Percentiles rank a stretch among this genome's conserved stretches.
Conservation (phyloP, 2,888 invertebrate species). For the Exephanes ischioxanthus region DNA sequence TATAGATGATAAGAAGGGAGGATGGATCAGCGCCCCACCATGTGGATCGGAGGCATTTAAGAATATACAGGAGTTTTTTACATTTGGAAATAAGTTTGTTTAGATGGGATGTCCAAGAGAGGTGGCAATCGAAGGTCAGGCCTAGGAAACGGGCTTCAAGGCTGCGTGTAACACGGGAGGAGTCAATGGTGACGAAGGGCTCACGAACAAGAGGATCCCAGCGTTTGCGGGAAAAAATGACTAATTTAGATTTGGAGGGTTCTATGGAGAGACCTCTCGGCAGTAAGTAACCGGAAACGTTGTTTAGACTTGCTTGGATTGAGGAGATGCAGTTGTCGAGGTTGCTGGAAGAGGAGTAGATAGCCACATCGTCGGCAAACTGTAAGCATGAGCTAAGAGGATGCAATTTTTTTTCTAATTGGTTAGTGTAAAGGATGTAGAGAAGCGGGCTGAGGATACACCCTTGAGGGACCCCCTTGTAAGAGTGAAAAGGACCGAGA, state of each 20-base stretch:
- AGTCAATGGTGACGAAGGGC: slow-evolving; percentile 3
- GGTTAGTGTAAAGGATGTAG: slow-evolving; percentile 36
- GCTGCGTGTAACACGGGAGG: not conserved
- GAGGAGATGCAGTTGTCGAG: not conserved
- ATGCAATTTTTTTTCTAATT: not conserved
- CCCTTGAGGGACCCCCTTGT: slow-evolving; percentile 49
- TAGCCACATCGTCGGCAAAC: slow-evolving; percentile 47
- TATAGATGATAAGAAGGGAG: slow-evolving; percentile 21
- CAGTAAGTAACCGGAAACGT: not conserved
- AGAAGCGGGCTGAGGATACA: slow-evolving; percentile 51
- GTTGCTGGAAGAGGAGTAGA: not conserved
- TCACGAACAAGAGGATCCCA: not conserved
- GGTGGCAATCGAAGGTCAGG: not conserved
- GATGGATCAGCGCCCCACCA: slow-evolving; percentile 28
- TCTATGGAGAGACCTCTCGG: slow-evolving; percentile 14
- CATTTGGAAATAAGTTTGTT: not conserved
- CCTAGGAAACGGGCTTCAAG: slow-evolving; percentile 22
- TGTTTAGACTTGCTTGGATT: slow-evolving; percentile 7
- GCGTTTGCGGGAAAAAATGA: slow-evolving; percentile 5
- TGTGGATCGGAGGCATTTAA: slow-evolving; percentile 13
- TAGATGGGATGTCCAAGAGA: not conserved
- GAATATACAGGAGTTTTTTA: not conserved
- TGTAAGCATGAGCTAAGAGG: slow-evolving; percentile 9
- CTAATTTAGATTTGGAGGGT: slow-evolving; percentile 43
- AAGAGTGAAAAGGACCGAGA: slow-evolving; percentile 16